These are phyloP conservation scores for Cyphomyrus plagiostoma DNA, from an alignment of 2,113 vertebrate species.

Conservation along the genomic window DNA sequence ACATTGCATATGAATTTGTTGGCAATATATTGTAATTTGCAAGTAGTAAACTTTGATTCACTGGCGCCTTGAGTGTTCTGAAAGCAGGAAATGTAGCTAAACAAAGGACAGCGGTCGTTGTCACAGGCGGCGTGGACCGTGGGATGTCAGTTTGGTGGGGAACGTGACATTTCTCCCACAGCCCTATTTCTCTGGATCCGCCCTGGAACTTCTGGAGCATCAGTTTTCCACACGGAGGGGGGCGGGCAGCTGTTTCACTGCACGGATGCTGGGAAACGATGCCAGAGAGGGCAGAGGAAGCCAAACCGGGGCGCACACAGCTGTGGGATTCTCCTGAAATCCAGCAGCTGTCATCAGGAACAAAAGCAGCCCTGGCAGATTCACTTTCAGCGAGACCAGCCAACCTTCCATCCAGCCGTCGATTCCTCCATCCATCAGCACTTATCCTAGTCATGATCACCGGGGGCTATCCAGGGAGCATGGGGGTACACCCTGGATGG, in stretches of 20 bases:
- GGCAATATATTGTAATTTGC: background rate
- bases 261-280: background rate
- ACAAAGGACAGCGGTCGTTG: background rate
- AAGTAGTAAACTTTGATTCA: slow-evolving; percentile 3
- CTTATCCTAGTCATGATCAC: background rate
- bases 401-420: background rate
- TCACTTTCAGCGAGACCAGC: background rate
- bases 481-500: background rate
- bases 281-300: background rate
- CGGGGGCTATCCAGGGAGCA: background rate
- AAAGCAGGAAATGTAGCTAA: background rate
- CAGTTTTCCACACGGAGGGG: background rate
- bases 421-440: background rate
- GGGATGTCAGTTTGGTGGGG: background rate
- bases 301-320: background rate
- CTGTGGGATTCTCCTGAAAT: background rate
- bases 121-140: background rate
- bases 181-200: background rate
- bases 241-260: background rate
- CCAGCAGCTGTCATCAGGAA: background rate
- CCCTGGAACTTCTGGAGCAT: background rate
- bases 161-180: background rate
- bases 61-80: background rate
- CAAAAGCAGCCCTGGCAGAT: background rate
- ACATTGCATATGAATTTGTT: background rate